Conservation (phyloP, 2,888 invertebrate species). For the Orthosia incerta region DNA sequence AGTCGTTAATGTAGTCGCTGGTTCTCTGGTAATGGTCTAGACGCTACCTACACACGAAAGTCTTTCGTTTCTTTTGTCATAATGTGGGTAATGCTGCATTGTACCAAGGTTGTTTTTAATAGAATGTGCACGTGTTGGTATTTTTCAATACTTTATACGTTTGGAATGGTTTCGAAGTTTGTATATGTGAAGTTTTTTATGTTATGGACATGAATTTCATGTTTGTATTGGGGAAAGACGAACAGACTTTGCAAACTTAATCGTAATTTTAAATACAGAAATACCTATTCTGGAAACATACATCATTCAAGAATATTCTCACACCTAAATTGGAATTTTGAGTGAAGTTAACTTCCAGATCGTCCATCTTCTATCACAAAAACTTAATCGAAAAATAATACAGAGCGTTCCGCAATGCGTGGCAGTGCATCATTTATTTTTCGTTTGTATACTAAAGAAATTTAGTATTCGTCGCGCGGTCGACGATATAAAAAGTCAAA, state of each 20-base stretch:
- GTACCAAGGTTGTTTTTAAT: constrained; percentile 13
- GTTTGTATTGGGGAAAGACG: background rate
- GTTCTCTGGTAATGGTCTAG: constrained; percentile 72
- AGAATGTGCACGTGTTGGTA: constrained; percentile 1
- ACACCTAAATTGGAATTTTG: constrained; percentile 34
- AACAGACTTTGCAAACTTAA: background rate
- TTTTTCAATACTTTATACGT: constrained; percentile 1
- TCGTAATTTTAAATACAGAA: background rate
- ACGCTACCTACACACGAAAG: constrained; percentile 76
- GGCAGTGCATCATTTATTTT: constrained; percentile 87
- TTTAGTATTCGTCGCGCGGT: constrained; percentile 89
- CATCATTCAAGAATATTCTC: constrained; percentile 2
- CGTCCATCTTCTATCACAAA: constrained; percentile 62
- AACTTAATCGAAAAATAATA: constrained; percentile 86
- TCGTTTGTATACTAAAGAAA: constrained; percentile 85
- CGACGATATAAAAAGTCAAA: constrained; percentile 87
- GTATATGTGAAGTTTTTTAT: background rate
- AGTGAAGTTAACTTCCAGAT: constrained; percentile 19
- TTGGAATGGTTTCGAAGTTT: background rate
- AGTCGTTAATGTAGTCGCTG: constrained; percentile 78
- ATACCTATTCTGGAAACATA: background rate
- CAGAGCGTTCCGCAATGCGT: constrained; percentile 79
- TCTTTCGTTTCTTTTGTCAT: constrained; percentile 66
- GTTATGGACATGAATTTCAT: background rate
- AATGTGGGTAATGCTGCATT: constrained; percentile 48